Evolutionary conservation across 2,888 invertebrate genomes (phyloP), one percentile per base, ranked within the genome.

Genomic region (Autographa gamma): DNA sequence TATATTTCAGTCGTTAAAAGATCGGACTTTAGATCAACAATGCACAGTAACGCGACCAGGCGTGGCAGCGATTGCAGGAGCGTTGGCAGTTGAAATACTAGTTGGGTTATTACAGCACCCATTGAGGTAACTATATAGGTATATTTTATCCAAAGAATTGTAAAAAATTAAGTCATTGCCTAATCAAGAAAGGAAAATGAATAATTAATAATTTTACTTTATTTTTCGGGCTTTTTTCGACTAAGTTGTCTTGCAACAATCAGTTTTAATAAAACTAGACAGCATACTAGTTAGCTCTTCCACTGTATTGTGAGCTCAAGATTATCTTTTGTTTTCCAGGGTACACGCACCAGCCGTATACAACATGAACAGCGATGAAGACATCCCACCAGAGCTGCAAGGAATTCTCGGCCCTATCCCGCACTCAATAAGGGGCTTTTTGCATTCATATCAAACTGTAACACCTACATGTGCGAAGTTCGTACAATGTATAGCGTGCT

Each of bases 1-100:
- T 25, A 11, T 56, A 4, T 56, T 56, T 19, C 13, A 56, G 54
- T 56, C 99, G 0, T 96, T 98, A 66, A 97, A 96, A 85, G 99
- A 99, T 90, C 97, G 99, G 66, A 99, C 99, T 0, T 92, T 99
- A 73, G 99, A 99, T 93, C 99, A 99, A 90, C 99, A 99, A 90
- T 99, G 99, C 90, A 99, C 99, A 0, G 99, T 99, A 25, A 98
- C 99, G 0, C 96, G 99, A 66, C 99, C 99, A 0, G 99, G 99
- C 0, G 97, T 98, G 18, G 98, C 99, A 0, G 97, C 98, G 88
- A 97, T 99, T 64, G 99, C 99, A 0, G 97, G 97, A 19, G 98
- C 98, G 4, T 94, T 99, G 71, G 99, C 99, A 0, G 99, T 98
- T 0, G 99, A 99, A 93, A 92, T 99, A 62, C 95, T 99, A 56